Percentiles rank a stretch among this genome's conserved stretches.
Evolutionary conservation across 2,797 vertebrate genomes (phyloP).

Genomic region (Arremon brunneinucha): DNA sequence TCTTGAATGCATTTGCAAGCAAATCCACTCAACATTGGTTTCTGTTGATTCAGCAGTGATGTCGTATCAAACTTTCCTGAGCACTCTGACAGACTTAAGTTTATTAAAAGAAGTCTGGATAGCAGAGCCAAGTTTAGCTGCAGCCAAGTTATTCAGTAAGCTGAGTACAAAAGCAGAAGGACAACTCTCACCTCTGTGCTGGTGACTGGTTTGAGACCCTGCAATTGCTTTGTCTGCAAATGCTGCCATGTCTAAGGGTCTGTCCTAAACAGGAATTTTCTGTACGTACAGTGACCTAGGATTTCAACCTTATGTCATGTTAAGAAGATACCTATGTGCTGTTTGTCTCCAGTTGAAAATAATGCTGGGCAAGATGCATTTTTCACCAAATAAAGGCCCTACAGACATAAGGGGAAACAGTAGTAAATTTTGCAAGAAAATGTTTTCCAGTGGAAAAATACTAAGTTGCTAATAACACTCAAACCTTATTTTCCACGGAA

Average conservation of each 20-base stretch:
- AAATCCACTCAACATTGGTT: not conserved
- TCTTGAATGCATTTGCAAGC: not conserved
- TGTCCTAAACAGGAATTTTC: not conserved
- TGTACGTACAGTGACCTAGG: not conserved
- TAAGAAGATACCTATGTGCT: not conserved
- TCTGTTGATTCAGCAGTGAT: constrained; percentile 50
- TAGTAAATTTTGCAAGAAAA: not conserved
- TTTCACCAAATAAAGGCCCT: not conserved
- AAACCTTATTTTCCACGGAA: not conserved
- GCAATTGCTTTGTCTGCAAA: not conserved
- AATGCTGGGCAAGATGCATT: not conserved
- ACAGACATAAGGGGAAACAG: not conserved
- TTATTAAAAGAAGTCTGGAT: constrained; percentile 38
- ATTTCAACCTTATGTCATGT: not conserved
- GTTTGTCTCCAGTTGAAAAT: not conserved
- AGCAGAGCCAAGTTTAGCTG: constrained; percentile 10
- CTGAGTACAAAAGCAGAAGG: constrained; percentile 1
- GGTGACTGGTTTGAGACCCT: not conserved
- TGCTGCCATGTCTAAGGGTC: not conserved
- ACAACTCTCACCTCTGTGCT: not conserved
- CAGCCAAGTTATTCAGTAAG: not conserved
- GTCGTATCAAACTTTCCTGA: constrained; percentile 7
- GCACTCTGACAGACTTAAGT: not conserved
- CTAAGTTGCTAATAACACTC: not conserved
- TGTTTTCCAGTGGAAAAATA: not conserved